Conservation (phyloP, 2,113 vertebrate genomes). For the Sclerurus mexicanus region DNA sequence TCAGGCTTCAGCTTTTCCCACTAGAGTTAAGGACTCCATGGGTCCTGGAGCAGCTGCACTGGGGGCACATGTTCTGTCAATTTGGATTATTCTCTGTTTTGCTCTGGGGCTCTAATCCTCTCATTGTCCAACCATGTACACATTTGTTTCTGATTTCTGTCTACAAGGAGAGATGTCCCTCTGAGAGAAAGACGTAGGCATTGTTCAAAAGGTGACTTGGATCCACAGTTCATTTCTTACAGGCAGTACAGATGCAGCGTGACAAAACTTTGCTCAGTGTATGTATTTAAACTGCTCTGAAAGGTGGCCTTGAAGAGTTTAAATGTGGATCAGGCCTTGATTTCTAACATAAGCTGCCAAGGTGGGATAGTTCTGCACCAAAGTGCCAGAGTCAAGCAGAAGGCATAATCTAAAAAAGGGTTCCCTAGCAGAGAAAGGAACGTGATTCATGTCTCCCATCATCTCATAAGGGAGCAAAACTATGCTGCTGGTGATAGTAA, state of each 20-base stretch:
- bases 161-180: background rate
- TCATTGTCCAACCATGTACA: background rate
- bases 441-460: fast-evolving
- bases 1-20: background rate
- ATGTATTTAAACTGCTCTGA: background rate
- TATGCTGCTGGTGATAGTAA: fast-evolving
- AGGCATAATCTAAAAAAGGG: background rate
- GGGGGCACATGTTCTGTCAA: background rate
- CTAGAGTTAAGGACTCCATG: background rate
- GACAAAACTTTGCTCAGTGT: background rate
- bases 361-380: too few relatives aligned
- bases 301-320: background rate
- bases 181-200: background rate
- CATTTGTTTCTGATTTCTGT: background rate
- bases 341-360: background rate
- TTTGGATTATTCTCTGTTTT: background rate
- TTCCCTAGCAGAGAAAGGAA: background rate
- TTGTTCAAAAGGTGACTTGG: background rate
- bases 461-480: background rate
- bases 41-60: background rate
- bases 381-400: background rate
- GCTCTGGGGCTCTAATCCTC: background rate
- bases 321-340: background rate
- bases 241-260: background rate
- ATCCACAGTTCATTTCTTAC: background rate